Conservation (phyloP, 2,113 vertebrate species). For the Cyprinodon tularosa region DNA sequence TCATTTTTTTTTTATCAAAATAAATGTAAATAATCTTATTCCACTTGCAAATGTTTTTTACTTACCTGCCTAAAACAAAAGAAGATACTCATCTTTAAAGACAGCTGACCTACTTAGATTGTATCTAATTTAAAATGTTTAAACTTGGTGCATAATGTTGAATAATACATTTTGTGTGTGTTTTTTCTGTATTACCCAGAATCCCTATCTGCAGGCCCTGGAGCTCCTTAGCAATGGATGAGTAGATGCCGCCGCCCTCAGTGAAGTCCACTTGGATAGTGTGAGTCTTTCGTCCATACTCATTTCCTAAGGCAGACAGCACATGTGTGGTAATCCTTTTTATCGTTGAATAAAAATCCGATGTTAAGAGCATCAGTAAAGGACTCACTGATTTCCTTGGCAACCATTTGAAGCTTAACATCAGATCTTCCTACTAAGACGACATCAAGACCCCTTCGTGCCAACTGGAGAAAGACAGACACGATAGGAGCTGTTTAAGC, state of each 20-base stretch:
- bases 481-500: neutral
- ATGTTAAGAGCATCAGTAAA: neutral
- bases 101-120: neutral
- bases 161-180: neutral
- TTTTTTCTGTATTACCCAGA: constrained; percentile 71
- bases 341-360: neutral
- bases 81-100: too few species aligned
- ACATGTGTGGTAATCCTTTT: neutral
- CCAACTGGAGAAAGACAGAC: constrained; percentile 71
- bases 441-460: constrained; percentile 81
- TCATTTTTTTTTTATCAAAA: too few species aligned
- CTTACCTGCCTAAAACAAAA: too few species aligned
- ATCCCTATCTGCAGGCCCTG: constrained; percentile 80
- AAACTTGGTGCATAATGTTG: neutral
- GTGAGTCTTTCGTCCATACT: constrained; percentile 65
- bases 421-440: constrained; percentile 78
- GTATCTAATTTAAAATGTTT: neutral
- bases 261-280: constrained; percentile 81
- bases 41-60: too few species aligned
- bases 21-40: too few species aligned
- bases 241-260: constrained; percentile 72
- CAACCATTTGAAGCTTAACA: constrained; percentile 70
- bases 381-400: constrained; percentile 78
- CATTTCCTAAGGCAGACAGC: constrained; percentile 63
- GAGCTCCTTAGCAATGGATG: constrained; percentile 64